Percentiles rank a stretch among this genome's conserved stretches.
Evolutionary conservation across 2,888 invertebrate genomes (phyloP).

Genomic region (Drosophila nigritarsus): DNA sequence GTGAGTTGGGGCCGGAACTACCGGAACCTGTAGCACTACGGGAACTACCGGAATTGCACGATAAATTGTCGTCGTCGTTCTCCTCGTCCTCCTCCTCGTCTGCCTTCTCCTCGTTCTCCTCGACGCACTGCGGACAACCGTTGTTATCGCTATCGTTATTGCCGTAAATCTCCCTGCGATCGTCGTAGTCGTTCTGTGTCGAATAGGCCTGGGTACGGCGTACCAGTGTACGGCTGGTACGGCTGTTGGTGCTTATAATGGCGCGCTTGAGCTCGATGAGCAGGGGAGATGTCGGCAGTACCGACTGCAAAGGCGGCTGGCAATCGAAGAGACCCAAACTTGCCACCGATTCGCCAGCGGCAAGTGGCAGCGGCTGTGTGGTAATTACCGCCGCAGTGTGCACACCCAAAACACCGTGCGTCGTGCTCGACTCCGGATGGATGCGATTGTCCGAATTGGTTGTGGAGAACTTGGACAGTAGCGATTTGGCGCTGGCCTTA

Average conservation of each 20-base stretch:
- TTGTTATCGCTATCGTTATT: slow-evolving; percentile 27
- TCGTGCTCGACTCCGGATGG: slow-evolving; percentile 71
- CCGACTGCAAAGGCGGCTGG: slow-evolving; percentile 62
- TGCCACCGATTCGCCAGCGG: slow-evolving; percentile 46
- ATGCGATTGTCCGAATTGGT: slow-evolving; percentile 83
- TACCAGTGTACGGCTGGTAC: slow-evolving; percentile 17
- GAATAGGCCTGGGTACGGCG: slow-evolving; percentile 8
- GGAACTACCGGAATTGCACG: slow-evolving; percentile 28
- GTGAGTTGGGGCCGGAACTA: slow-evolving; percentile 28
- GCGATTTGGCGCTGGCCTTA: slow-evolving; percentile 79
- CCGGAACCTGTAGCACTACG: background rate
- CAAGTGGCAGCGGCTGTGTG: slow-evolving; percentile 70
- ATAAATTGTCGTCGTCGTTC: slow-evolving; percentile 30
- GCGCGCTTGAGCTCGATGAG: slow-evolving; percentile 81
- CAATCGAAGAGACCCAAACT: slow-evolving; percentile 75
- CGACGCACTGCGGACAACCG: slow-evolving; percentile 63
- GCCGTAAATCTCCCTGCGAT: slow-evolving; percentile 23
- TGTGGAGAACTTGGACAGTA: slow-evolving; percentile 83
- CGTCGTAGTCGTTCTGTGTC: slow-evolving; percentile 10
- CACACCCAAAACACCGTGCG: slow-evolving; percentile 65
- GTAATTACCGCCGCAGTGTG: slow-evolving; percentile 73
- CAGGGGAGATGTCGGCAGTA: slow-evolving; percentile 67
- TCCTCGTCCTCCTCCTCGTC: slow-evolving; percentile 23
- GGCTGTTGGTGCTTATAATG: slow-evolving; percentile 65
- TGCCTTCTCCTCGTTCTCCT: slow-evolving; percentile 44